Evolutionary conservation across 2,888 invertebrate genomes (phyloP), one percentile per base, ranked within the genome.

Genomic region (Eledona agricola): DNA sequence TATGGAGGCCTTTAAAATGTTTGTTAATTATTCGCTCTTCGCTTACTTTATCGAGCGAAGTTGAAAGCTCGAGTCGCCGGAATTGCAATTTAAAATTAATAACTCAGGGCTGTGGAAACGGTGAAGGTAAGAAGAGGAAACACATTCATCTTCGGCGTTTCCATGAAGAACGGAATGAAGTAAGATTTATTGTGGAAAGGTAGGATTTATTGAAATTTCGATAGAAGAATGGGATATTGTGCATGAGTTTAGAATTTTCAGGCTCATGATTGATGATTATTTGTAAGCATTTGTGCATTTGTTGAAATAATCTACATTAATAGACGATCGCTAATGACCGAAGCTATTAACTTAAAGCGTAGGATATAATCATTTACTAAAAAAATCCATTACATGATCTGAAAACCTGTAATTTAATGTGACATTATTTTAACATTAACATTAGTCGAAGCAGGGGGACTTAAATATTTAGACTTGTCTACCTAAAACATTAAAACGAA

Each of bases 351-450:
- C 25, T 11, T 28, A 29, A 22, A 23, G 15, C 25, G 15, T 7
- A 16, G 25, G 9, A 15, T 7, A 16, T 19, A 11, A 17, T 20
- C 12, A 23, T 20, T 43, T 15, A 22, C 10, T n/a, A 11, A 45
- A 45, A 45, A 45, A 45, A 45, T 34, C 45, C 45, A 45, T 45
- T 34, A 46, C 22, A 25, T 17, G 26, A 7, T 23, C 34, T 34
- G 19, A 32, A 43, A 46, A 46, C 34, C 12, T 26, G 35, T 46
- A 34, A 46, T 46, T 46, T 35, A 13, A 35, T 7, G 11, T 17
- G 35, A 35, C 26, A 46, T 46, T 46, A 46, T 46, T 45, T 34
- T 45, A 45, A 34, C 34, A 45, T 45, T 45, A 45, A 20, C 34
- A 19, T 17, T 22, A 20, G 26, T 40, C 6, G 19, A 19, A 19